These are phyloP conservation scores for Probosciger aterrimus DNA, from an alignment of 2,113 vertebrate species.

Conservation along the genomic window DNA sequence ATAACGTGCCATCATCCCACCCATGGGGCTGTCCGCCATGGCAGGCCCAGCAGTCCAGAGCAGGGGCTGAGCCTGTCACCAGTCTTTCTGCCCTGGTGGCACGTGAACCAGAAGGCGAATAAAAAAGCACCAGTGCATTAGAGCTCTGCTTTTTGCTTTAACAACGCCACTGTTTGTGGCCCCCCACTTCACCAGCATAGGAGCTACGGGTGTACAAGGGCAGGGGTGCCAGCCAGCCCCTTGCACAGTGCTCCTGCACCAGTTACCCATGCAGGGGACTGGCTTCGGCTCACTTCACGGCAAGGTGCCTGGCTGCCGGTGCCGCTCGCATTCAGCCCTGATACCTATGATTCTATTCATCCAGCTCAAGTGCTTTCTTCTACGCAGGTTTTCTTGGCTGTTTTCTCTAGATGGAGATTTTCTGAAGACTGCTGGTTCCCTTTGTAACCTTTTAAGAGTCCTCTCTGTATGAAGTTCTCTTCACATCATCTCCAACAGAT, in stretches of 20 bases:
- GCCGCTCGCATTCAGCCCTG: not conserved
- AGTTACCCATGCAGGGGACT: fast-evolving
- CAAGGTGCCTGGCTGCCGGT: not conserved
- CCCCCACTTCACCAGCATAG: fast-evolving
- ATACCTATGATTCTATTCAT: not conserved
- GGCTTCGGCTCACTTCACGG: not conserved
- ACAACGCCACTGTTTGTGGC: not conserved
- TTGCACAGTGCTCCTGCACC: not conserved
- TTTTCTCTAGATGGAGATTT: constrained; percentile 17
- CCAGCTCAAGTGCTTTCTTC: not conserved
- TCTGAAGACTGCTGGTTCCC: constrained; percentile 8
- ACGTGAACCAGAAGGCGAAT: not conserved
- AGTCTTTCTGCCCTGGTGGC: not conserved
- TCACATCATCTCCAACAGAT: constrained; percentile 7
- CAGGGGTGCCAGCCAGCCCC: not conserved
- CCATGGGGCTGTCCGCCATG: not conserved
- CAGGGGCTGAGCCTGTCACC: not conserved
- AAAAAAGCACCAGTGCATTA: not conserved
- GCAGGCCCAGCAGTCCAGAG: not conserved
- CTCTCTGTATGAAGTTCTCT: constrained; percentile 37
- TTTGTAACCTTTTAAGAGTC: constrained; percentile 50
- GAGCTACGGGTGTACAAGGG: fast-evolving
- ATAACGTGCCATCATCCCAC: not conserved
- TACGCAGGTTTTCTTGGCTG: not conserved
- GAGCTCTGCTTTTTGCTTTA: not conserved